phyloP scores from a whole-genome alignment of 2,797 vertebrate genomes.

The Rallus crepitans region DNA sequence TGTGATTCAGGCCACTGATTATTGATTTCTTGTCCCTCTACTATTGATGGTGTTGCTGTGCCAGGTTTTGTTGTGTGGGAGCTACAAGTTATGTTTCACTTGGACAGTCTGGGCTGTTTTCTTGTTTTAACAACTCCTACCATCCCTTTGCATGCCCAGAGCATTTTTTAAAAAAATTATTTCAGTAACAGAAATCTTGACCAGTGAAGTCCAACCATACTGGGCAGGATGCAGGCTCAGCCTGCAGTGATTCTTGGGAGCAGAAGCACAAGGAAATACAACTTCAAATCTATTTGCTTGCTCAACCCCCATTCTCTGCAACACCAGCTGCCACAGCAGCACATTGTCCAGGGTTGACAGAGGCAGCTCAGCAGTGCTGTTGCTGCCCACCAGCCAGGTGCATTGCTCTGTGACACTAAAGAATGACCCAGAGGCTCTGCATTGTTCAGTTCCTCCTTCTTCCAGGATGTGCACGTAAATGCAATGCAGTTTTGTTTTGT shows the following conservation, averaged over 20 bases:
- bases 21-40: background rate
- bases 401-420: accelerated
- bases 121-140: background rate
- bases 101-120: background rate
- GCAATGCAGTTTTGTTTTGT: background rate
- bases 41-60: accelerated
- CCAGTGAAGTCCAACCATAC: background rate
- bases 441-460: background rate
- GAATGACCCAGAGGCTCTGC: background rate
- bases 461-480: background rate
- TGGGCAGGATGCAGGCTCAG: background rate
- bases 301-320: accelerated
- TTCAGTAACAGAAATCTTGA: background rate
- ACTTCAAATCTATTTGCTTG: background rate
- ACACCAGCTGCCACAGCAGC: background rate
- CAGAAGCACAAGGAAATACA: background rate
- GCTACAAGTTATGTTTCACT: background rate
- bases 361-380: accelerated
- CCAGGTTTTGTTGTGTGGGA: background rate
- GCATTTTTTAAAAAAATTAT: background rate
- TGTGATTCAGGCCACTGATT: accelerated
- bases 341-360: accelerated
- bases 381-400: accelerated
- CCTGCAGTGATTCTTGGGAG: background rate
- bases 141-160: background rate